Percentiles rank a stretch among this genome's conserved stretches.
Evolutionary conservation across 1,140 invertebrate genomes (phyloP).

Genomic region (Idris sp.): DNA sequence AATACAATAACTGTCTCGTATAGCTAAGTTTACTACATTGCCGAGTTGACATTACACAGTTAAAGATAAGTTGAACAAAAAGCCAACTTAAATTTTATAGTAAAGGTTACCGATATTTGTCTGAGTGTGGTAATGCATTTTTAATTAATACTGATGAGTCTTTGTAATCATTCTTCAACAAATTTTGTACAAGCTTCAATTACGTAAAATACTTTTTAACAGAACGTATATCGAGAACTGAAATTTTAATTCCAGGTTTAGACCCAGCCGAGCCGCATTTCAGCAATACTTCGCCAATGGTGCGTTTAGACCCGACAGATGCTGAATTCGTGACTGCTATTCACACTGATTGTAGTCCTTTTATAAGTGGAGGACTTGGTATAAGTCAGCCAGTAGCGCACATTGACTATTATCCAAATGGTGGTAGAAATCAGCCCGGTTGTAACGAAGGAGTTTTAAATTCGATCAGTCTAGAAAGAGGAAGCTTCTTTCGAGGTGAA

Average conservation of each 20-base stretch:
- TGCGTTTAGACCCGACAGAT: constrained; percentile 90
- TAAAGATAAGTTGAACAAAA: no score
- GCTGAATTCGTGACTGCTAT: constrained; percentile 92
- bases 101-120: no score
- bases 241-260: constrained; percentile 81
- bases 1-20: no score
- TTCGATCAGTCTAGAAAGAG: constrained; percentile 83
- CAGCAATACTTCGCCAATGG: constrained; percentile 87
- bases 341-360: constrained; percentile 90
- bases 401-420: constrained; percentile 94
- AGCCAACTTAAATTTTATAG: no score
- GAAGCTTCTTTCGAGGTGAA: constrained; percentile 78
- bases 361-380: constrained; percentile 89
- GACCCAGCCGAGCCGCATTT: constrained; percentile 97
- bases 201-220: constrained; percentile 21
- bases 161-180: no score
- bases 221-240: constrained; percentile 14
- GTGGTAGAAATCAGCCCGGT: constrained; percentile 90
- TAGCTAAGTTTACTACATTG: no score
- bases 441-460: constrained; percentile 86
- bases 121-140: no score
- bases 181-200: constrained; percentile 19
- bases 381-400: constrained; percentile 89
- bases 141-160: no score
- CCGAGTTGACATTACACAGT: no score